Conservation (phyloP, 2,113 vertebrate genomes). For the Stigmatopora argus region DNA sequence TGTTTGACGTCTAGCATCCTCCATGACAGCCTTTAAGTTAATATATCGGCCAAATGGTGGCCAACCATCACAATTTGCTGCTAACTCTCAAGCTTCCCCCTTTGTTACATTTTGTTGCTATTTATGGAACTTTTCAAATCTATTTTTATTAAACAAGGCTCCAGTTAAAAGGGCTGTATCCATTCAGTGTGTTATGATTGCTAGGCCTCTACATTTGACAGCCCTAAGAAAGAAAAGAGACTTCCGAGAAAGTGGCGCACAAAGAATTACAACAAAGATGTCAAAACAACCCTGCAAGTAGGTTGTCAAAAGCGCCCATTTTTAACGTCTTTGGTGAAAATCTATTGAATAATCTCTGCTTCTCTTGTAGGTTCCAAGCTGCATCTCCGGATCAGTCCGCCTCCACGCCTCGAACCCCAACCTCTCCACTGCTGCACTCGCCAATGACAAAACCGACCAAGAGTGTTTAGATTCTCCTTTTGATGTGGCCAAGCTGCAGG, state of each 20-base stretch:
- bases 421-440: conserved; percentile 83
- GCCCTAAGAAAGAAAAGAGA: conserved; percentile 94
- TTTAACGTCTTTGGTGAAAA: background rate
- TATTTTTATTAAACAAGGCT: background rate
- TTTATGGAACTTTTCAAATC: conserved; percentile 3
- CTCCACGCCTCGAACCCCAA: conserved; percentile 97
- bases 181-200: conserved; percentile 2
- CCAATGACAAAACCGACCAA: conserved; percentile 78
- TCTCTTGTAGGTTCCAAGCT: conserved; percentile 68
- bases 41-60: background rate
- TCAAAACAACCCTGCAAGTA: conserved; percentile 93
- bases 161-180: background rate
- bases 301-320: background rate
- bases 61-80: background rate
- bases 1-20: too few relatives aligned
- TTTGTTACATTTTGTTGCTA: background rate
- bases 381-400: conserved; percentile 79
- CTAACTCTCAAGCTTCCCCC: background rate
- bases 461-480: conserved; percentile 79
- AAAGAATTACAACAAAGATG: conserved; percentile 87
- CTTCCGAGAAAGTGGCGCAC: conserved; percentile 82
- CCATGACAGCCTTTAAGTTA: too few relatives aligned
- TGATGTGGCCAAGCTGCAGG: conserved; percentile 91
- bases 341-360: background rate
- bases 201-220: conserved; percentile 85